Evolutionary conservation across 2,888 invertebrate genomes (phyloP).

Genomic region (Scaptomyza reducta): DNA sequence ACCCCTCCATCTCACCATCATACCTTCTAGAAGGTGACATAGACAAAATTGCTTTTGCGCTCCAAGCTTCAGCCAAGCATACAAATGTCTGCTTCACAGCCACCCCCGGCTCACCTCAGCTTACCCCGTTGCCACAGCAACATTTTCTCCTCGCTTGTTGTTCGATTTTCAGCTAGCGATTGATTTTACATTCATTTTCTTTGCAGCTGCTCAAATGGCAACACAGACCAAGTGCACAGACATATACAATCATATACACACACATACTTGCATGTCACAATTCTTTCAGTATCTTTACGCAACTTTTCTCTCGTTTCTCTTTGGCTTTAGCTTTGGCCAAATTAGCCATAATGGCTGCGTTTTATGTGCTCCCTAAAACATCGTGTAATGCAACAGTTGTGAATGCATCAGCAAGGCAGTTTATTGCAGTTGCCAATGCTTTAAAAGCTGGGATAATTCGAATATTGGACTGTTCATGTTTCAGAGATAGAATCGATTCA

Average conservation of each 20-base stretch:
- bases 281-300: constrained; percentile 2
- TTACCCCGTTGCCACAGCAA: background rate
- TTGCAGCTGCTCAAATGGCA: constrained; percentile 26
- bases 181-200: constrained; percentile 61
- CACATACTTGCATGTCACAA: constrained; percentile 21
- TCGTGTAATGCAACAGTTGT: background rate
- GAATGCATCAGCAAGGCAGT: background rate
- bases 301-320: constrained; percentile 10
- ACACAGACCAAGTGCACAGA: constrained; percentile 20
- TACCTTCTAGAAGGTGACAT: constrained; percentile 58
- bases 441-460: no score
- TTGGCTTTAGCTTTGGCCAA: constrained; percentile 25
- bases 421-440: background rate
- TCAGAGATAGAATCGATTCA: background rate
- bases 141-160: constrained; percentile 20
- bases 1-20: background rate
- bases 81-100: constrained; percentile 70
- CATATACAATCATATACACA: background rate
- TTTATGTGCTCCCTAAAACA: constrained; percentile 6
- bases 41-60: constrained; percentile 75
- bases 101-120: background rate
- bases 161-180: constrained; percentile 67
- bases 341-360: constrained; percentile 27
- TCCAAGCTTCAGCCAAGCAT: constrained; percentile 61
- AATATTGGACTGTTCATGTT: no score